Base-by-base conservation (phyloP, 2,113 vertebrate species). In the Sardina pilchardus region DNA sequence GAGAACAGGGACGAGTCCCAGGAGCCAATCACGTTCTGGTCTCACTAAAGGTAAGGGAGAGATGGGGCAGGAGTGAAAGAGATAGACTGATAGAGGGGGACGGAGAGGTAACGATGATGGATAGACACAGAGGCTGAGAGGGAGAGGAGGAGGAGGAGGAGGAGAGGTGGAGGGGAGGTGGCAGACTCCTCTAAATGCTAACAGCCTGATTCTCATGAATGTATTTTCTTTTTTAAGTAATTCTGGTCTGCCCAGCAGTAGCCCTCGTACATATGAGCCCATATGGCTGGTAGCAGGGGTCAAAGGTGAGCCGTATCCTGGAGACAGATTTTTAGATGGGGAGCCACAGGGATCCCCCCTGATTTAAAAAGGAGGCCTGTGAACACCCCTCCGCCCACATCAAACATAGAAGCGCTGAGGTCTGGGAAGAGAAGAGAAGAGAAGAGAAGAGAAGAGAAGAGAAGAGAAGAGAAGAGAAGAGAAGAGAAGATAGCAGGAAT, bases 191-290 rank as follows among this genome's bases (percentile, higher is more conserved):
- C 12, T 78, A 78, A 34, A 78, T 36, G 71, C 71, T 78, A 78
- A 78, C 3, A 30, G 30, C 10, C 71, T 78, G 30, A 78, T 36
- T 78, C 83, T 85, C 85, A 88, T 85, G 43, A 83, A 90, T 90
- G 81, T 83, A 85, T 91, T 90, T 89, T 83, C 84, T 87, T 88
- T 88, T 80, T 36, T 36, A 36, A 34, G 34, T 78, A 2, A 34
- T 75, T 30, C 26, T 75, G 67, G 26, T 8, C 30, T 30, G 67
- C 67, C 67, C 67, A 36, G 71, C 71, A 36, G 71, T 36, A 59
- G 80, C 82, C 84, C 83, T 50, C 34, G 26, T 83, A 56, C 30
- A 87, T 87, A 42, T 56, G 44, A 90, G 81, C 84, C 84, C 87
- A 78, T 84, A 34, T 12, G 83, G 81, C 67, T 86, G 87, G 71